Percentiles rank a stretch among this genome's conserved stretches.
Evolutionary conservation across 2,797 vertebrate species (phyloP).

Genomic region (Melanotaenia trifasciata): DNA sequence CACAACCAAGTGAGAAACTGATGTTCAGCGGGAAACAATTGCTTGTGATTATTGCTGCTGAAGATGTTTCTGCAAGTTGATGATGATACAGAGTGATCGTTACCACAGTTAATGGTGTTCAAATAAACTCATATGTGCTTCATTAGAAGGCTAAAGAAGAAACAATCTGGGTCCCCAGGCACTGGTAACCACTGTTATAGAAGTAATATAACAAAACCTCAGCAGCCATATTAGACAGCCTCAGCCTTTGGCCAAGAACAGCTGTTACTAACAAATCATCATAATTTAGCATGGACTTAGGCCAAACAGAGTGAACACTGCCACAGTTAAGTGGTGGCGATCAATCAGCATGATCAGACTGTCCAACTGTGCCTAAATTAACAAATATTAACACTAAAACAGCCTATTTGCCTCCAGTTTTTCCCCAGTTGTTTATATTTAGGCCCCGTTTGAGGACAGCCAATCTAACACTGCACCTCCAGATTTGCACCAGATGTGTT

Average conservation of each 20-base stretch:
- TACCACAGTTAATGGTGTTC: conserved; percentile 29
- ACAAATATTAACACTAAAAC: conserved; percentile 1
- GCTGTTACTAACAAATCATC: conserved; percentile 28
- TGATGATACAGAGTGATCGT: not conserved
- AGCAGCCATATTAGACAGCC: conserved; percentile 30
- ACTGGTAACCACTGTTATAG: conserved; percentile 24
- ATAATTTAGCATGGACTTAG: conserved; percentile 21
- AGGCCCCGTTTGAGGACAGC: not conserved
- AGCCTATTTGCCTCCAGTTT: not conserved
- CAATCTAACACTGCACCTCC: conserved; percentile 19
- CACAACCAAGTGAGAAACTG: not conserved
- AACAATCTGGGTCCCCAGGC: conserved; percentile 20
- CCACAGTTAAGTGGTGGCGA: not conserved
- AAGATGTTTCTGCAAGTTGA: not conserved
- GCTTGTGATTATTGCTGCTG: not conserved
- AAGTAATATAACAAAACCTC: conserved; percentile 10
- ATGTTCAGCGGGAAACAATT: not conserved
- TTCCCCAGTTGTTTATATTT: not conserved
- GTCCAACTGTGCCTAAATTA: not conserved
- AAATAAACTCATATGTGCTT: conserved; percentile 46
- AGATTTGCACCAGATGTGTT: conserved; percentile 60
- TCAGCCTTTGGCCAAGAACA: conserved; percentile 23
- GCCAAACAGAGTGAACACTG: conserved; percentile 17
- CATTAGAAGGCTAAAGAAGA: conserved; percentile 43
- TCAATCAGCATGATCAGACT: conserved; percentile 18